Evolutionary conservation across 1,140 invertebrate species (phyloP), one percentile per base, ranked within the genome.

Genomic region (Drosophila triauraria): DNA sequence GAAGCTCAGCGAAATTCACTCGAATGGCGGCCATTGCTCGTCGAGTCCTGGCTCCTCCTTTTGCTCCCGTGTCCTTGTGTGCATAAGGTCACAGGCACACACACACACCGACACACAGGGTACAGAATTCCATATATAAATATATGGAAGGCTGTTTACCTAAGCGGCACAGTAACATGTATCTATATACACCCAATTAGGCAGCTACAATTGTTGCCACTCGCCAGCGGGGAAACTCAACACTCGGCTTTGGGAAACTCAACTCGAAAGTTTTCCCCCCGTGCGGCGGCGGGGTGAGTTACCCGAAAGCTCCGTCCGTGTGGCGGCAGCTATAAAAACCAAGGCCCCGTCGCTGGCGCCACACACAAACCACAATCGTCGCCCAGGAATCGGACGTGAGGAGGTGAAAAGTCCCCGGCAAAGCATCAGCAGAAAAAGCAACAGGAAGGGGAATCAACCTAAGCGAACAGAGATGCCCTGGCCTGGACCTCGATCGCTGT

Each of bases 161-260:
- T 91, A 88, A 48, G 50, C 58, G 62, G 30, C 60, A 81, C 67
- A 71, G 62, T 57, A 59, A 30, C 43, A 78, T 70, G 53, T 69
- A 71, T 59, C 38, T 57, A 74, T 69, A 84, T 84, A 91, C 69
- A 84, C 78, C 84, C 83, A 91, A 88, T 91, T 91, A 88, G 81
- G 75, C 78, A 60, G 88, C 88, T 80, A 91, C 88, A 91, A 85
- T 91, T 91, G 88, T 91, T 84, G 78, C 87, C 78, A 72, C 75
- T 72, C 57, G 35, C 50, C 35, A 17, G 50, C 35, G 62, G 27
- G 47, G 50, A 80, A 84, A 85, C 63, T 82, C 82, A 86, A 79
- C 82, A 82, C 75, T 46, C 57, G 63, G 2, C 59, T 12, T 15
- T 40, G 20, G 53, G 59, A 81, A 86, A 85, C 80, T 86, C 82